Evolutionary conservation across 2,888 invertebrate species (phyloP), one percentile per base, ranked within the genome.

Genomic region (Stratiomys singularior): DNA sequence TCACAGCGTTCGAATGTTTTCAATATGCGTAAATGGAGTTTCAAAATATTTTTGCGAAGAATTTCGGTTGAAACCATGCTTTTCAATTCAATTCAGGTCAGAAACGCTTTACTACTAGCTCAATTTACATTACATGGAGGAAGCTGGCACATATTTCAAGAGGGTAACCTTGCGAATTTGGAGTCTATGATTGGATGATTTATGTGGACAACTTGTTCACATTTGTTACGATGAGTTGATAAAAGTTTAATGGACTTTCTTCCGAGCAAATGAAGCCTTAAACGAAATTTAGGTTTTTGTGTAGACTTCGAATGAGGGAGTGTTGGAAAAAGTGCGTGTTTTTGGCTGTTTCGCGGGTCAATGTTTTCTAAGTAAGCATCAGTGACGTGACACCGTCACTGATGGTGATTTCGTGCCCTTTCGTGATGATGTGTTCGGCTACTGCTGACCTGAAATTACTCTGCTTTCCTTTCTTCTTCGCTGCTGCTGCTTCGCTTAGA

Each of bases 121-220:
- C 28, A 63, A 60, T 18, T 60, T 60, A 23, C 60, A 60, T 21
- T 21, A 1, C 13, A 21, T 7, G 5, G 60, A 23, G 7, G 52
- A 9, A n/a, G 52, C 52, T 52, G n/a, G n/a, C n/a, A n/a, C n/a
- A 13, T 52, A 52, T 52, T 52, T 18, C 15, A 52, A 52, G 18
- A 52, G 52, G n/a, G 15, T 37, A 52, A 4, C 4, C 52, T 9
- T 25, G n/a, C 44, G 13, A 67, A 9, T 9, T n/a, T 3, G 37
- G 23, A 9, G 67, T 67, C 46, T 58, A 37, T 60, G 60, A 74
- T 74, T 74, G 74, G 21, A 27, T 58, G 58, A 74, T 74, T 74
- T 74, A 74, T 74, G 37, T 28, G 74, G 74, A 74, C 37, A 74
- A 74, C 60, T 74, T 58, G 74, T 58, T 60, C 74, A 46, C 60